Conservation (phyloP, 2,888 invertebrate species). For the Cybosia mesomella region DNA sequence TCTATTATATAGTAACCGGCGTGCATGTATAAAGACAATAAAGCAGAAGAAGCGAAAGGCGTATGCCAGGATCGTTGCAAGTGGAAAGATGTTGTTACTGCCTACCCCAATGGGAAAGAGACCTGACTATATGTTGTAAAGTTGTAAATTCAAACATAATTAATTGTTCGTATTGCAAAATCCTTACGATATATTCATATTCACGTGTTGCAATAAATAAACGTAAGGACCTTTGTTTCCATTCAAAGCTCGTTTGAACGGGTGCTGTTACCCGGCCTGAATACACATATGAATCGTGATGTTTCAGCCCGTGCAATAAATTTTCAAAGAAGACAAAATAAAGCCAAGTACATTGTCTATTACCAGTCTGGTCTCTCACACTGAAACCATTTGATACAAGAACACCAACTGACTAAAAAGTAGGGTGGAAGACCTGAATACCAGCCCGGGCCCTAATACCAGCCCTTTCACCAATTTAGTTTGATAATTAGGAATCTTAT, state of each 20-base stretch:
- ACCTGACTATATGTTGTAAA: no score
- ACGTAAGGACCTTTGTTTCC: slow-evolving; percentile 54
- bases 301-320: slow-evolving; percentile 63
- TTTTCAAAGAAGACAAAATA: slow-evolving; percentile 66
- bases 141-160: background rate
- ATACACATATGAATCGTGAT: slow-evolving; percentile 68
- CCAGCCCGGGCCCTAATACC: no score
- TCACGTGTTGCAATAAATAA: slow-evolving; percentile 32
- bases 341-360: slow-evolving; percentile 49
- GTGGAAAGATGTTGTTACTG: no score
- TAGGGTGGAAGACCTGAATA: no score
- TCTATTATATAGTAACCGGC: no score
- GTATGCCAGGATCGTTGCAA: no score
- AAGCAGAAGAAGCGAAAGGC: no score
- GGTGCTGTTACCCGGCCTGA: slow-evolving; percentile 51
- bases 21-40: no score
- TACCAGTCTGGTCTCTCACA: slow-evolving; percentile 36
- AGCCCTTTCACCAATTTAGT: no score
- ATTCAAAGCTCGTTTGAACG: slow-evolving; percentile 59
- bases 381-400: slow-evolving; percentile 37
- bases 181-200: slow-evolving; percentile 35
- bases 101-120: no score
- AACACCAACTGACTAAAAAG: slow-evolving; percentile 48
- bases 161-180: slow-evolving; percentile 29
- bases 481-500: no score